Percentiles rank a stretch among this genome's conserved stretches.
phyloP scores from a whole-genome alignment of 92 coral and sea anemone genomes.

The Phymanthus crucifer region DNA sequence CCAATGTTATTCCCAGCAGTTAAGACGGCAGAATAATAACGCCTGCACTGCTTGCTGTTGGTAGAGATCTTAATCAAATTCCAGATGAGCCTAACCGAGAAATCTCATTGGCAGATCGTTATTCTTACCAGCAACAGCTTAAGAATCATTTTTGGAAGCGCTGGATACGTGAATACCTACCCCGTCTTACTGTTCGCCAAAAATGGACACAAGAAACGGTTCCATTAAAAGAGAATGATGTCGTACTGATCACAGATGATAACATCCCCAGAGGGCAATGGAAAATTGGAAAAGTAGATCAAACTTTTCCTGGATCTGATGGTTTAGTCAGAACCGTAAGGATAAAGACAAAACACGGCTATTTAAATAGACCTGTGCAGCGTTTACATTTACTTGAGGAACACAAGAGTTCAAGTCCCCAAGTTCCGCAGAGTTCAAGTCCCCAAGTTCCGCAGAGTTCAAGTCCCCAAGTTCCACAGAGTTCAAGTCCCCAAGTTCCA shows the following conservation, averaged over 20 bases:
- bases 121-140: constrained; percentile 32
- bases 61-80: constrained; percentile 17
- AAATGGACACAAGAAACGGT: constrained; percentile 24
- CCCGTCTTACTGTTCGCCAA: constrained; percentile 33
- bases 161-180: constrained; percentile 31
- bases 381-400: constrained; percentile 35
- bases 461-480: constrained; percentile 26
- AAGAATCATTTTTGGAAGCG: constrained; percentile 29
- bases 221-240: constrained; percentile 1
- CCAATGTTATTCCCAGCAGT: too few relatives aligned
- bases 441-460: constrained; percentile 31
- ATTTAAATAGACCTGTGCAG: constrained; percentile 24
- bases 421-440: not conserved
- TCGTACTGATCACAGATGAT: constrained; percentile 27
- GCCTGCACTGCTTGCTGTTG: constrained; percentile 47
- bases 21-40: constrained; percentile 36
- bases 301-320: constrained; percentile 10
- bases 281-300: constrained; percentile 14
- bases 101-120: not conserved
- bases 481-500: not conserved
- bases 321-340: constrained; percentile 18
- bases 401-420: not conserved
- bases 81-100: constrained; percentile 15
- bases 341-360: constrained; percentile 15
- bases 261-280: constrained; percentile 20